Evolutionary conservation across 2,797 vertebrate species (phyloP).

Genomic region (Sebastes kiyomatsui): DNA sequence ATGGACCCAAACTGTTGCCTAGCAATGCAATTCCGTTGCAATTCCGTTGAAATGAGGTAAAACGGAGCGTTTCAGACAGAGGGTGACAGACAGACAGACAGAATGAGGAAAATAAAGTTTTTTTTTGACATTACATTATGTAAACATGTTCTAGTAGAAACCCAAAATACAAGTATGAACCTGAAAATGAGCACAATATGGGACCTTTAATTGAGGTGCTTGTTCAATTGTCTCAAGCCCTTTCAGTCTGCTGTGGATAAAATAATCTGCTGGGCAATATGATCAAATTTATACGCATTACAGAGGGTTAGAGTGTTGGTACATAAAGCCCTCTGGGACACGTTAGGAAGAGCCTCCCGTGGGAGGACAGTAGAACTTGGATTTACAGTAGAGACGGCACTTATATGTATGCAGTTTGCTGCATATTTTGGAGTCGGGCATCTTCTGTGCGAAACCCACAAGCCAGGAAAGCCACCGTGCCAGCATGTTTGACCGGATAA

Average conservation of each 20-base stretch:
- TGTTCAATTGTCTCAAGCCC: background rate
- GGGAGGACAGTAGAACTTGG: slow-evolving; percentile 24
- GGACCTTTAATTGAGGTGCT: too few species aligned
- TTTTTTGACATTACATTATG: too few species aligned
- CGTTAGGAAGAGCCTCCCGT: slow-evolving; percentile 1
- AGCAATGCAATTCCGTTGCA: too few species aligned
- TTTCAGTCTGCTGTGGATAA: background rate
- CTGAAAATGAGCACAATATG: too few species aligned
- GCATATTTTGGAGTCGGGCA: slow-evolving; percentile 39
- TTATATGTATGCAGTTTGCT: slow-evolving; percentile 26
- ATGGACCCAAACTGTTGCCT: too few species aligned
- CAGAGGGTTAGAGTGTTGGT: background rate
- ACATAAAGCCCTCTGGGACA: background rate
- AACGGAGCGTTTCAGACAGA: too few species aligned
- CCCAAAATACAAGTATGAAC: too few species aligned
- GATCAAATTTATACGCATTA: background rate
- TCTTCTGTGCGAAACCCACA: slow-evolving; percentile 58
- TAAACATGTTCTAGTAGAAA: too few species aligned
- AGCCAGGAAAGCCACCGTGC: slow-evolving; percentile 51
- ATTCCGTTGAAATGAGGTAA: too few species aligned
- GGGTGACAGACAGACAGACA: too few species aligned
- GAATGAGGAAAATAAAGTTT: too few species aligned
- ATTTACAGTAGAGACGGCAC: background rate
- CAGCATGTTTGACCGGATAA: slow-evolving; percentile 70
- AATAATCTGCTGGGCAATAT: background rate